Base-by-base conservation (phyloP, 2,888 invertebrate species). In the Drosophila quasianomalipes region DNA sequence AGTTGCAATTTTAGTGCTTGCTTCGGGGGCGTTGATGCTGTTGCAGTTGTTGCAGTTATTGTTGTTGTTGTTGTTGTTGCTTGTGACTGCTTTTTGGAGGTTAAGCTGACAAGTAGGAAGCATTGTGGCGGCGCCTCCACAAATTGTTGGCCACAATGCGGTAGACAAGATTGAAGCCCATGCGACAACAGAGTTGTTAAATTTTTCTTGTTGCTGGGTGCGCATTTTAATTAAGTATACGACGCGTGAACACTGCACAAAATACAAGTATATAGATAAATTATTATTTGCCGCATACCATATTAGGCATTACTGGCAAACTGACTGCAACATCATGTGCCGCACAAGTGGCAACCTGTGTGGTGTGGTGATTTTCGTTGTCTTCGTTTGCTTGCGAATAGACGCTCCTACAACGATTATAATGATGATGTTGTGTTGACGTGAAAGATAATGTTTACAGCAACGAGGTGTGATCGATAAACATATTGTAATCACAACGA, bases 91-190 rank as follows among this genome's bases (percentile, higher is more conserved):
- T 70, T 72, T 88, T 86, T 88, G 73, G 90, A 85, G 90, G 89
- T 90, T 88, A 88, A 85, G 59, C 73, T 81, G 77, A 70, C 85
- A 86, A 86, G 85, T 86, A 86, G 85, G 85, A 89, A 89, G 85
- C 90, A 74, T 76, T 76, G 79, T 73, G 85, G 76, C 70, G 85
- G 90, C 81, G 88, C 74, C 71, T 84, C 82, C 81, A 69, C 73
- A 76, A 85, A 84, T 82, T 83, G 81, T 62, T 80, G 74, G 82
- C 81, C 83, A 74, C 90, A 85, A 89, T 83, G 82, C 82, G 71
- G 76, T 69, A 65, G 61, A 66, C 68, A 79, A 66, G 74, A 61
- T 57, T 44, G 65, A 64, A 44, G 53, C 51, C 52, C 74, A 79
- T 57, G 51, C 39, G 47, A 57, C 64, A 70, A 58, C 33, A 28